phyloP scores from a whole-genome alignment of 2,888 invertebrate species.

The Dione juno region DNA sequence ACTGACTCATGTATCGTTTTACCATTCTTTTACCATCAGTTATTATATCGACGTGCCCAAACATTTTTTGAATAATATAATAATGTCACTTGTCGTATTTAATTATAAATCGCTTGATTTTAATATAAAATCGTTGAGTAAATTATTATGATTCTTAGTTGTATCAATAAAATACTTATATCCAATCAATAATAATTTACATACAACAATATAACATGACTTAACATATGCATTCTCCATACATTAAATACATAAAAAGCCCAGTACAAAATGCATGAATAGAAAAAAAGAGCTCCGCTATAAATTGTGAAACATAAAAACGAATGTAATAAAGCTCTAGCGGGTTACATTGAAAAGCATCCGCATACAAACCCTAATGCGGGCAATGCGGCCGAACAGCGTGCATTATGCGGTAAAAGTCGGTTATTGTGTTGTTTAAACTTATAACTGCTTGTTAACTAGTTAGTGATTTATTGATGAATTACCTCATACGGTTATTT shows the following conservation, averaged over 20 bases:
- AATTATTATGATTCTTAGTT: too few relatives aligned
- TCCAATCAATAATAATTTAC: neutral
- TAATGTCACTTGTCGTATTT: too few relatives aligned
- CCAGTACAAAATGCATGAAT: neutral
- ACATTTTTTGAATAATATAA: too few relatives aligned
- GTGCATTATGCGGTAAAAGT: conserved; percentile 18
- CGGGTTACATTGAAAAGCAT: conserved; percentile 22
- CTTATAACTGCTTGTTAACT: conserved; percentile 9
- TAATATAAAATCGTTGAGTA: too few relatives aligned
- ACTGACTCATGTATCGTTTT: too few relatives aligned
- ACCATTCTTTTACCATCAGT: too few relatives aligned
- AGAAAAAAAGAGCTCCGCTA: conserved; percentile 7
- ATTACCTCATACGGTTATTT: neutral
- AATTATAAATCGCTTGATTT: too few relatives aligned
- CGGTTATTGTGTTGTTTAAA: conserved; percentile 19
- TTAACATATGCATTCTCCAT: neutral
- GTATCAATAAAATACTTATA: too few relatives aligned
- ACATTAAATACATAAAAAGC: neutral
- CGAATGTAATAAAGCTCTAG: conserved; percentile 16
- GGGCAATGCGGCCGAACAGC: conserved; percentile 19
- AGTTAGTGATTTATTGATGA: conserved; percentile 8
- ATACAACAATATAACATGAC: neutral
- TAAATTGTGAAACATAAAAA: conserved; percentile 18
- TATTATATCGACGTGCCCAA: too few relatives aligned
- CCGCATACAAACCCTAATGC: conserved; percentile 21